A percentile compares a stretch with the other conserved stretches of the same genome.
phyloP scores from a whole-genome alignment of 2,888 invertebrate species.

The Alloplasta piceator region DNA sequence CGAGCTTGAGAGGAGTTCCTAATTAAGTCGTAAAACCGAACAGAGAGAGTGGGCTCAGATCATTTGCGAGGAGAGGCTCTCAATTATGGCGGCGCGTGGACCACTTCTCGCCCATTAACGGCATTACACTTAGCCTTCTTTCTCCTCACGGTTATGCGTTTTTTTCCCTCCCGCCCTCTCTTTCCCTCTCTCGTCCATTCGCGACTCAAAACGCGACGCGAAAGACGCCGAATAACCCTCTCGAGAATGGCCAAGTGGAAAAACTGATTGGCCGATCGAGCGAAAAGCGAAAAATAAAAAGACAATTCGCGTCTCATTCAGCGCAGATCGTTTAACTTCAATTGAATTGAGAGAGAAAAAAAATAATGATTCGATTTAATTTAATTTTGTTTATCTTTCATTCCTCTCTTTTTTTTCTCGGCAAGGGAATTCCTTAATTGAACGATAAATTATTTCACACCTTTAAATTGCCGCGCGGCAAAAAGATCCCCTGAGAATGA shows the following conservation, averaged over 20 bases:
- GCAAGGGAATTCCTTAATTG: too few relatives aligned
- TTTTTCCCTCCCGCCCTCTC: slow-evolving; percentile 6
- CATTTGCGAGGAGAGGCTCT: slow-evolving; percentile 47
- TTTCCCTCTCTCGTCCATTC: slow-evolving; percentile 19
- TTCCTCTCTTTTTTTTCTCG: too few relatives aligned
- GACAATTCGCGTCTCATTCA: background rate
- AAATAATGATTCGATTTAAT: too few relatives aligned
- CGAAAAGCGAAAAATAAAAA: slow-evolving; percentile 3
- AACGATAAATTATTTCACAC: too few relatives aligned
- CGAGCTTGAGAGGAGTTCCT: slow-evolving; percentile 49
- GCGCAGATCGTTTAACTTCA: too few relatives aligned
- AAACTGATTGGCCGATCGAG: slow-evolving; percentile 18
- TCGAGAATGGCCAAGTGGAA: slow-evolving; percentile 3
- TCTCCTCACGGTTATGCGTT: slow-evolving; percentile 24
- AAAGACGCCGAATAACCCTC: background rate
- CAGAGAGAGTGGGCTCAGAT: slow-evolving; percentile 37
- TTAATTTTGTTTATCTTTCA: too few relatives aligned
- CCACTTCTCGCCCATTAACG: slow-evolving; percentile 64
- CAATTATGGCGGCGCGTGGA: slow-evolving; percentile 60
- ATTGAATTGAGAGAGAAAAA: too few relatives aligned
- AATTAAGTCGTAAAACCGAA: slow-evolving; percentile 61
- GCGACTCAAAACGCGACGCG: too few relatives aligned
- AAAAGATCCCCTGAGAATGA: too few relatives aligned
- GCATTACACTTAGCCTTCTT: slow-evolving; percentile 50
- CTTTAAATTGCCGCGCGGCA: too few relatives aligned